A percentile compares a stretch with the other conserved stretches of the same genome.
phyloP scores from a whole-genome alignment of 2,113 vertebrate species.

The Pterocles burchelli region DNA sequence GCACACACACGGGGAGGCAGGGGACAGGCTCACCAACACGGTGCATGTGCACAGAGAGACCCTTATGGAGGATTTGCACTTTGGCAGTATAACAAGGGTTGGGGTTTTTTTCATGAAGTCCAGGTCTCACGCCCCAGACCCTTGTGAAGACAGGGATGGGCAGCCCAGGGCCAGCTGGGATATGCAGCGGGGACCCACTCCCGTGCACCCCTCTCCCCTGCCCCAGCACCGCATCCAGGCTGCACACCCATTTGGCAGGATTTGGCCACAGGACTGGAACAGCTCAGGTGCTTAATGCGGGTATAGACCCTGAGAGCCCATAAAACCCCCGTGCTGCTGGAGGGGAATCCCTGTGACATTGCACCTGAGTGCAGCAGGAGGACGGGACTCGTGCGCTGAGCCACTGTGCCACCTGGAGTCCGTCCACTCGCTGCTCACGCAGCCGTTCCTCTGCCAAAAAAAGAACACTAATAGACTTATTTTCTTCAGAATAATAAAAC shows the following conservation, averaged over 20 bases:
- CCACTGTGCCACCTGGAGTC: not conserved
- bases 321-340: rapidly evolving
- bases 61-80: not conserved
- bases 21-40: not conserved
- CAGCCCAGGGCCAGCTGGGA: not conserved
- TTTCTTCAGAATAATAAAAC: constrained; percentile 35
- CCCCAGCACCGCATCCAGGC: not conserved
- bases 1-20: not conserved
- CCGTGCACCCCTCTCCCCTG: rapidly evolving
- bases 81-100: rapidly evolving
- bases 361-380: not conserved
- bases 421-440: rapidly evolving
- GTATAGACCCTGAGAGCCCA: not conserved
- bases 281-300: not conserved
- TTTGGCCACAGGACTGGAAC: not conserved
- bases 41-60: no score
- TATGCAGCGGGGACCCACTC: rapidly evolving
- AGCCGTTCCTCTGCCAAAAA: not conserved
- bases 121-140: rapidly evolving
- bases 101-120: not conserved
- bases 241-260: not conserved
- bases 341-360: not conserved
- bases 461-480: not conserved
- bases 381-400: not conserved
- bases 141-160: not conserved